Evolutionary conservation across 1,140 invertebrate species (phyloP).

Genomic region (Drosophila nigromelanica): DNA sequence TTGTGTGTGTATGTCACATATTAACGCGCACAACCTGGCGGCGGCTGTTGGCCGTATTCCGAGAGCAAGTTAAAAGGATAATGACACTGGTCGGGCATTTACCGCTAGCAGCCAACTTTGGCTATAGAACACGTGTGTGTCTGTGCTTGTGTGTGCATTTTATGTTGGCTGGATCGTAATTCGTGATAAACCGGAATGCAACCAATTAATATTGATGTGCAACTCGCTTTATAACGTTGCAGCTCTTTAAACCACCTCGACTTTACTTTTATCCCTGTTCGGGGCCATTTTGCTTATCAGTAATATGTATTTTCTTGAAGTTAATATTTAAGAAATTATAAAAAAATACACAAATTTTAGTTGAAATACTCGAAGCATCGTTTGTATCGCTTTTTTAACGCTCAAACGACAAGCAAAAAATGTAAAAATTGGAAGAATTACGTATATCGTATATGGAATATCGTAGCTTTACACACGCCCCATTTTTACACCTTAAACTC

Average conservation of each 20-base stretch:
- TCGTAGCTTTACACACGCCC: too few species aligned
- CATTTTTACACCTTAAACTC: too few species aligned
- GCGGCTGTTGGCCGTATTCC: slow-evolving; percentile 37
- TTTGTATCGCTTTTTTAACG: too few species aligned
- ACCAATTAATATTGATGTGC: slow-evolving; percentile 48
- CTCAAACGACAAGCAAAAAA: too few species aligned
- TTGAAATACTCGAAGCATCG: too few species aligned
- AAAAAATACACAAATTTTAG: too few species aligned
- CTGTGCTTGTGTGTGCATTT: slow-evolving; percentile 24
- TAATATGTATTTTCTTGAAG: too few species aligned
- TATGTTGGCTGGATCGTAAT: slow-evolving; percentile 45
- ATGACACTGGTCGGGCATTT: slow-evolving; percentile 78
- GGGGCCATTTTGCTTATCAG: too few species aligned
- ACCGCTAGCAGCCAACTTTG: slow-evolving; percentile 67
- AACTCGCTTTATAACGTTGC: slow-evolving; percentile 6
- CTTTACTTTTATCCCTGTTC: background rate
- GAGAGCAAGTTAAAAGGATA: slow-evolving; percentile 76
- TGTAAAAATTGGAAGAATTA: too few species aligned
- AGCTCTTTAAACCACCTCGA: background rate
- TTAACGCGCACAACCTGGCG: slow-evolving; percentile 59
- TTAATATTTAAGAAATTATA: too few species aligned
- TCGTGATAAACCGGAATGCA: slow-evolving; percentile 41
- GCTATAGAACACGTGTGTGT: slow-evolving; percentile 21
- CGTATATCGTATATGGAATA: too few species aligned
- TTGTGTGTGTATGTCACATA: slow-evolving; percentile 49